Conservation (phyloP, 2,113 vertebrate genomes). For the Galbula dea region DNA sequence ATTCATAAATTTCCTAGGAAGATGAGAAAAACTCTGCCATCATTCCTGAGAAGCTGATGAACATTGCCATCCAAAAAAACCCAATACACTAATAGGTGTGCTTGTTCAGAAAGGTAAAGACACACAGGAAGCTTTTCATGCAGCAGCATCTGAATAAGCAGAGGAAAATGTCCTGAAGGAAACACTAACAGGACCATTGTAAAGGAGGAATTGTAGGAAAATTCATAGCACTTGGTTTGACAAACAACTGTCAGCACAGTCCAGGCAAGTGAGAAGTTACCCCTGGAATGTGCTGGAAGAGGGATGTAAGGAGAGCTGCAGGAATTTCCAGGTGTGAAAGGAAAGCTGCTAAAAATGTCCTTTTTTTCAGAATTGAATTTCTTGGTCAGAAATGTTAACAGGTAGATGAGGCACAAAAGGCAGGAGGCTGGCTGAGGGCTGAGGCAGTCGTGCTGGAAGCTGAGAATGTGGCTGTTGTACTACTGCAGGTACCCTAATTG, state of each 20-base stretch:
- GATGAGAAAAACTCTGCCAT: not conserved
- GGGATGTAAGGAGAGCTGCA: not conserved
- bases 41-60: not conserved
- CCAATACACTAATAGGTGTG: not conserved
- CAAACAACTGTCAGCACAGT: not conserved
- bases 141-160: not conserved
- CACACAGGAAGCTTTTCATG: not conserved
- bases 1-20: constrained; percentile 55
- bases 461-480: not conserved
- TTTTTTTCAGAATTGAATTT: not conserved
- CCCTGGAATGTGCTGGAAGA: not conserved
- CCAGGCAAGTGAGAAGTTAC: not conserved
- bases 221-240: not conserved
- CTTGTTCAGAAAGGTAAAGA: not conserved
- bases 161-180: not conserved
- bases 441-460: not conserved
- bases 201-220: not conserved
- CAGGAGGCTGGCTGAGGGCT: not conserved
- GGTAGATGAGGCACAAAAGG: not conserved
- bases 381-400: not conserved
- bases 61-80: not conserved
- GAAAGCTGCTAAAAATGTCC: not conserved
- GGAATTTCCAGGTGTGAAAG: not conserved
- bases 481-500: not conserved
- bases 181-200: not conserved